Conservation (phyloP, 2,797 vertebrate genomes). For the Coluber constrictor region DNA sequence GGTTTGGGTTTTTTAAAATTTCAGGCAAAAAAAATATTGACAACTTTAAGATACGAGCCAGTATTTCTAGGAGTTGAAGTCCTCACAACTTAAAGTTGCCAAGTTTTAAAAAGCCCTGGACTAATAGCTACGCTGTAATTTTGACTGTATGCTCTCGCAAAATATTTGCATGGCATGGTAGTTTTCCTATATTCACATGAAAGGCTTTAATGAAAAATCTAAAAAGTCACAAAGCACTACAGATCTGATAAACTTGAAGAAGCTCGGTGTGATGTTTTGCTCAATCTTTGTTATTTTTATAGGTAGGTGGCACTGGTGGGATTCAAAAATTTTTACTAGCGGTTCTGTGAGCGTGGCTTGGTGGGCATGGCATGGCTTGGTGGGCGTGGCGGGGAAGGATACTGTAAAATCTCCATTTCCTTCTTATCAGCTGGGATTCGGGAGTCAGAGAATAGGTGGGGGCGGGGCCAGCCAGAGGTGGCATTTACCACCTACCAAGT, state of each 20-base stretch:
- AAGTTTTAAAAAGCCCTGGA: not conserved
- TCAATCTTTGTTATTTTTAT: not conserved
- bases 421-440: too few species aligned
- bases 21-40: not conserved
- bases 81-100: not conserved
- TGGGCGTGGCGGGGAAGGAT: fast-evolving
- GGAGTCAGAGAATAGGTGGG: too few species aligned
- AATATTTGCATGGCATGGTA: not conserved
- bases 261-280: not conserved
- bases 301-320: not conserved
- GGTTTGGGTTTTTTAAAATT: not conserved
- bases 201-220: not conserved
- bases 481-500: too few species aligned
- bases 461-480: too few species aligned
- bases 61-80: not conserved
- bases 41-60: not conserved
- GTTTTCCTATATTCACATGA: not conserved
- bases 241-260: not conserved
- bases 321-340: too few species aligned
- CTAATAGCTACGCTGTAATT: not conserved
- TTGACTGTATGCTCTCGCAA: not conserved
- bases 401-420: too few species aligned
- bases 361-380: too few species aligned
- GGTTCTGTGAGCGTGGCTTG: too few species aligned
- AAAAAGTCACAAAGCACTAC: not conserved